phyloP scores from a whole-genome alignment of 2,888 invertebrate species.

The Oeneis ivallda region DNA sequence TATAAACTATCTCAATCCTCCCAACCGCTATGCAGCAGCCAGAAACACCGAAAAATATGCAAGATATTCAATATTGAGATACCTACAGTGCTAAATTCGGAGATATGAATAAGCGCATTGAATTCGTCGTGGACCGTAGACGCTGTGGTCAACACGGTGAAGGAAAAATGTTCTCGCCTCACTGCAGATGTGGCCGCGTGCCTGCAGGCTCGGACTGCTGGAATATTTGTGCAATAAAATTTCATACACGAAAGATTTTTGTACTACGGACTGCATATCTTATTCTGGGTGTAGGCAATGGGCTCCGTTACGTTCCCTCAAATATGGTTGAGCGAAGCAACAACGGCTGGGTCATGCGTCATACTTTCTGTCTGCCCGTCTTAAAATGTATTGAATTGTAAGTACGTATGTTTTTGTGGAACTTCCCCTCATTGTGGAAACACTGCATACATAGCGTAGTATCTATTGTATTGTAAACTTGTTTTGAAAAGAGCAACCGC shows the following conservation, averaged over 20 bases:
- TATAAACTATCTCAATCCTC: not conserved
- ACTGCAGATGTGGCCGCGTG: slow-evolving; percentile 14
- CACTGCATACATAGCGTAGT: too few relatives aligned
- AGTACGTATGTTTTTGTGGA: too few relatives aligned
- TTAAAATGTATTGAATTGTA: too few relatives aligned
- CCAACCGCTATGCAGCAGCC: not conserved
- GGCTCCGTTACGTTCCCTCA: too few relatives aligned
- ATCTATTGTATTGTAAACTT: too few relatives aligned
- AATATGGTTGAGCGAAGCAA: too few relatives aligned
- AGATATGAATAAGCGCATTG: slow-evolving; percentile 28
- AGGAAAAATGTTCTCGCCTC: slow-evolving; percentile 26
- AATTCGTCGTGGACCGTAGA: slow-evolving; percentile 6
- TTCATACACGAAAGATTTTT: not conserved
- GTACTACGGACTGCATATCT: not conserved
- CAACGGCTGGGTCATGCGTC: too few relatives aligned
- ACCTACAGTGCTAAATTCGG: slow-evolving; percentile 15
- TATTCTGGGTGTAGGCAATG: not conserved
- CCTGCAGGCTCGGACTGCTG: not conserved
- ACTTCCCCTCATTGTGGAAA: too few relatives aligned
- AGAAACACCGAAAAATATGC: slow-evolving; percentile 10
- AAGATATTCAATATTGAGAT: slow-evolving; percentile 29
- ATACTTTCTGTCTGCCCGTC: too few relatives aligned
- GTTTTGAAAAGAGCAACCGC: too few relatives aligned
- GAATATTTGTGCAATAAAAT: slow-evolving; percentile 4
- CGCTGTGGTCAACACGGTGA: slow-evolving; percentile 29